These are phyloP conservation scores for Furcifer pardalis DNA, from an alignment of 2,797 vertebrate species.

Conservation along the genomic window DNA sequence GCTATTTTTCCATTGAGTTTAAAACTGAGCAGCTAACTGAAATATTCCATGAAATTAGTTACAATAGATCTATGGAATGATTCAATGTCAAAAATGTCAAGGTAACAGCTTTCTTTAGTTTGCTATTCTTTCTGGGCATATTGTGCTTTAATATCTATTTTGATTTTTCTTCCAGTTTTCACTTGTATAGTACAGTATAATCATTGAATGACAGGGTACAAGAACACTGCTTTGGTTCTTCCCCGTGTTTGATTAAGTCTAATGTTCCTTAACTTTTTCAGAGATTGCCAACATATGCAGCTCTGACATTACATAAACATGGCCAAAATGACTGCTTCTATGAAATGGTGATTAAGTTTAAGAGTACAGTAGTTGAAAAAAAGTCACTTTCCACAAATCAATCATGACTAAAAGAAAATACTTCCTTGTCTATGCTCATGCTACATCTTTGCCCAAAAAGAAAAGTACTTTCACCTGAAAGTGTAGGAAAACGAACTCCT, in stretches of 20 bases:
- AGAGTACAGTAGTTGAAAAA: conserved; percentile 3
- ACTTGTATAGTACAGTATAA: not conserved
- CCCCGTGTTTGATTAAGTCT: not conserved
- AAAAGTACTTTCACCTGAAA: not conserved
- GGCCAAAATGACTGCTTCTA: not conserved
- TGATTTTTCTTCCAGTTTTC: no score
- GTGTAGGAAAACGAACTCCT: not conserved
- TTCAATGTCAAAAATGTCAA: conserved; percentile 55
- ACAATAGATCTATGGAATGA: conserved; percentile 42
- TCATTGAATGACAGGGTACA: not conserved
- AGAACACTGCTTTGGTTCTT: not conserved
- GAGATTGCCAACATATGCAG: not conserved
- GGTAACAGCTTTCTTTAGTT: conserved; percentile 37
- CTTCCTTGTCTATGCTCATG: not conserved
- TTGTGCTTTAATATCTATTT: conserved; percentile 36
- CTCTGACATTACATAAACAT: not conserved
- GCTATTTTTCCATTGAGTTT: conserved; percentile 48
- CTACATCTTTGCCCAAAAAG: not conserved
- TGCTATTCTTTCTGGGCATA: conserved; percentile 54
- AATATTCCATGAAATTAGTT: conserved; percentile 57
- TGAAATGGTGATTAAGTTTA: not conserved
- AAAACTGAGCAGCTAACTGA: conserved; percentile 40
- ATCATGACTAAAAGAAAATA: not conserved
- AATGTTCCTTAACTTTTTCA: not conserved
- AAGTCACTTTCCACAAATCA: not conserved